Conservation (phyloP, 2,113 vertebrate species). For the Thunnus maccoyii region DNA sequence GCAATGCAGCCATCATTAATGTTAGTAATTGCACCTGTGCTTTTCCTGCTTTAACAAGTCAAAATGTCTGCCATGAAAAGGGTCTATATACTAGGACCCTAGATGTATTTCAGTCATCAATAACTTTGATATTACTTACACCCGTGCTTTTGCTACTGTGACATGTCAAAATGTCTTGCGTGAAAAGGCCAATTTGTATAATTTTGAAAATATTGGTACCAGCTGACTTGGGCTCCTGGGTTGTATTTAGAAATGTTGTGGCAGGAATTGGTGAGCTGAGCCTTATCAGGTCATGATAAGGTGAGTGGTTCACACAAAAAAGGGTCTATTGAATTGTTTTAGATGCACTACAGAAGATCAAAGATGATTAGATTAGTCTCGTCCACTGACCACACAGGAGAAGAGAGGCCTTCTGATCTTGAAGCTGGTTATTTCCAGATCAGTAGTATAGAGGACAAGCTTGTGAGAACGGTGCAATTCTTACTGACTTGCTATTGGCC, state of each 20-base stretch:
- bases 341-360: slow-evolving; percentile 20
- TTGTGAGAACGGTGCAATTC: slow-evolving; percentile 30
- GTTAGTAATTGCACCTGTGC: neutral
- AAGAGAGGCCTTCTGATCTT: slow-evolving; percentile 27
- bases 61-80: neutral
- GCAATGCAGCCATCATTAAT: neutral
- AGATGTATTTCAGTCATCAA: too few relatives aligned
- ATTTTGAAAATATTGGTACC: neutral
- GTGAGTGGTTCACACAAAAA: neutral
- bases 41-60: neutral
- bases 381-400: slow-evolving; percentile 29
- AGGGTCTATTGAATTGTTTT: neutral
- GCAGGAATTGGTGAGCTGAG: neutral
- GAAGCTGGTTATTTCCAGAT: slow-evolving; percentile 46
- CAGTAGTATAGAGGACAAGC: slow-evolving; percentile 6
- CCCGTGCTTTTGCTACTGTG: too few relatives aligned
- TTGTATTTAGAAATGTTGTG: neutral
- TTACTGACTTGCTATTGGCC: slow-evolving; percentile 17
- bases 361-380: slow-evolving; percentile 25
- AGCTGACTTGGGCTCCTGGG: neutral
- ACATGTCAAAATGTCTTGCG: too few relatives aligned
- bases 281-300: neutral
- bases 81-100: too few relatives aligned
- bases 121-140: too few relatives aligned
- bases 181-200: neutral